Evolutionary conservation across 2,888 invertebrate species (phyloP).

Genomic region (Drosophila tanythrix): DNA sequence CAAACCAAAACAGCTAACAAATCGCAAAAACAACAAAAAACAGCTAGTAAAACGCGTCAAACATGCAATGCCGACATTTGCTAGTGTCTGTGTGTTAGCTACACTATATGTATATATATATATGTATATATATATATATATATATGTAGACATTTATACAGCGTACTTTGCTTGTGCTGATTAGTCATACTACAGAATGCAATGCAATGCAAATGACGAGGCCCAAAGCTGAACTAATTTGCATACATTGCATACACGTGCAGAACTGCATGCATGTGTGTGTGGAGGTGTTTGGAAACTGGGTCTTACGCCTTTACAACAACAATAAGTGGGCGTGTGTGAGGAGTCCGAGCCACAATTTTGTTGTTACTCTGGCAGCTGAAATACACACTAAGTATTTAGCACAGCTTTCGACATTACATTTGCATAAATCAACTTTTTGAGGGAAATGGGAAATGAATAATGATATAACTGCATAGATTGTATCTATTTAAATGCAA

Average conservation of each 20-base stretch:
- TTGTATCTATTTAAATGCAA: conserved; percentile 4
- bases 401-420: conserved; percentile 49
- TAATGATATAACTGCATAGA: conserved; percentile 26
- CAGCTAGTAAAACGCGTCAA: conserved; percentile 49
- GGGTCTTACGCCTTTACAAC: conserved; percentile 38
- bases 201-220: conserved; percentile 40
- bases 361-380: conserved; percentile 12
- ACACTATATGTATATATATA: conserved; percentile 11
- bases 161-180: conserved; percentile 37
- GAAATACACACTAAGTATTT: conserved; percentile 31
- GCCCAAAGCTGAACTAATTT: conserved; percentile 69
- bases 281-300: conserved; percentile 55
- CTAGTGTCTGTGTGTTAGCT: conserved; percentile 1
- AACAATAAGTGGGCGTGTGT: conserved; percentile 29
- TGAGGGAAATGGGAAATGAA: conserved; percentile 28
- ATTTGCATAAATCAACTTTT: conserved; percentile 46
- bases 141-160: conserved; percentile 19
- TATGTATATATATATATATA: conserved; percentile 17
- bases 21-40: conserved; percentile 31
- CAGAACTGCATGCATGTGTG: conserved; percentile 35
- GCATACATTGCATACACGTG: conserved; percentile 51
- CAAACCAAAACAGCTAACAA: conserved; percentile 42
- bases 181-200: conserved; percentile 74
- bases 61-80: conserved; percentile 43
- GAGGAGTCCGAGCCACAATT: conserved; percentile 38